phyloP scores from a whole-genome alignment of 2,888 invertebrate genomes.

The Apocheima hispidaria region DNA sequence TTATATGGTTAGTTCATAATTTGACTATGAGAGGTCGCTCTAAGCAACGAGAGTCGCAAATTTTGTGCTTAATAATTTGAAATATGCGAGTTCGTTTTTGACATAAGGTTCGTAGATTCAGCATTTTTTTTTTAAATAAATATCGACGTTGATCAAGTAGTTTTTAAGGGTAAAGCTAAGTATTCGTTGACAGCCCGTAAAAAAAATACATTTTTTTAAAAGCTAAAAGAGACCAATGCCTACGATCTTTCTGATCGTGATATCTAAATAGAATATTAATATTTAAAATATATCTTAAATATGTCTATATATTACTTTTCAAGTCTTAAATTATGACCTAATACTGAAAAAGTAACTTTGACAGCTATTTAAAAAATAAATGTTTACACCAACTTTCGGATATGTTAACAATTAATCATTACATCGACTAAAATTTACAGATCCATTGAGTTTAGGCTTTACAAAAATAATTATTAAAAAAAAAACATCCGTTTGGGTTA shows the following conservation, averaged over 20 bases:
- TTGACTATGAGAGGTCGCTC: not conserved
- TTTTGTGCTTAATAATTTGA: too few species aligned
- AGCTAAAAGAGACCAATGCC: constrained; percentile 66
- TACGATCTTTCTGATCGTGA: constrained; percentile 50
- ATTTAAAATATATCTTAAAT: constrained; percentile 54
- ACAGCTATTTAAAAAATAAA: constrained; percentile 58
- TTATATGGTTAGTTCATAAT: not conserved
- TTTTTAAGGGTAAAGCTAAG: constrained; percentile 1
- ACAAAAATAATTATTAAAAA: constrained; percentile 4
- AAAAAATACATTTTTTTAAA: constrained; percentile 70
- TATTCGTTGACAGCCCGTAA: constrained; percentile 53
- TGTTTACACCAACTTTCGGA: constrained; percentile 73
- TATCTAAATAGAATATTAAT: constrained; percentile 56
- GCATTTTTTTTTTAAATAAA: not conserved
- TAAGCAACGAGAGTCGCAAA: not conserved
- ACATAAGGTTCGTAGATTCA: not conserved
- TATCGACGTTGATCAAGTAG: constrained; percentile 16
- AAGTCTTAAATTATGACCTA: constrained; percentile 77
- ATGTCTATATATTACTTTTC: constrained; percentile 72
- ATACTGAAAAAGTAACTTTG: constrained; percentile 80
- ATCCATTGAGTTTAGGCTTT: constrained; percentile 17
- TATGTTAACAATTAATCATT: constrained; percentile 56
- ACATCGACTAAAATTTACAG: constrained; percentile 32
- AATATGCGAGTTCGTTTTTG: too few species aligned
- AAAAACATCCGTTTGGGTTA: constrained; percentile 24